phyloP scores from a whole-genome alignment of 2,888 invertebrate genomes.

The Bimastos eiseni region DNA sequence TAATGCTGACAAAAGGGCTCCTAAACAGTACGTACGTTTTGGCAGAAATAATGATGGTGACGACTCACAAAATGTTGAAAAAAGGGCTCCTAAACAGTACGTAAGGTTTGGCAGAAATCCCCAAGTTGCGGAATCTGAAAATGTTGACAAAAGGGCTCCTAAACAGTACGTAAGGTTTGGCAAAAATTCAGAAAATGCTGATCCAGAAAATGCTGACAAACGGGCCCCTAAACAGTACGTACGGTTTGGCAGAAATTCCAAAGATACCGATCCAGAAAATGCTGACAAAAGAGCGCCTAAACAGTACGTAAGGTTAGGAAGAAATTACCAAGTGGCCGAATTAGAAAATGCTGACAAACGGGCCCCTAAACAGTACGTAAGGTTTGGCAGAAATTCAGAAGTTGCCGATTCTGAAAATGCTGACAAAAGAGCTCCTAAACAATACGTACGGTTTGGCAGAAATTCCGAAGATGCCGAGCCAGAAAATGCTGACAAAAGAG shows the following conservation, averaged over 20 bases:
- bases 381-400: not conserved
- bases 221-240: not conserved
- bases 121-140: too few species aligned
- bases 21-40: not conserved
- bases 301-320: not conserved
- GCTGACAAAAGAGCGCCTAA: not conserved
- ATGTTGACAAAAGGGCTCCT: too few species aligned
- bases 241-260: not conserved
- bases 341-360: not conserved
- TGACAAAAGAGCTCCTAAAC: constrained; percentile 2
- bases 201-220: not conserved
- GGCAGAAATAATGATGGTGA: not conserved
- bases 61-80: not conserved
- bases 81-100: not conserved
- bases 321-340: not conserved
- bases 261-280: not conserved
- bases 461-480: not conserved
- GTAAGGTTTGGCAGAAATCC: not conserved
- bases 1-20: not conserved
- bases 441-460: constrained; percentile 16
- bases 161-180: not conserved
- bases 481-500: not conserved
- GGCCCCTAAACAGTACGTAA: not conserved
- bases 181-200: not conserved
- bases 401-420: not conserved